Evolutionary conservation across 2,797 vertebrate species (phyloP), one percentile per base, ranked within the genome.

Genomic region (Lacerta agilis): DNA sequence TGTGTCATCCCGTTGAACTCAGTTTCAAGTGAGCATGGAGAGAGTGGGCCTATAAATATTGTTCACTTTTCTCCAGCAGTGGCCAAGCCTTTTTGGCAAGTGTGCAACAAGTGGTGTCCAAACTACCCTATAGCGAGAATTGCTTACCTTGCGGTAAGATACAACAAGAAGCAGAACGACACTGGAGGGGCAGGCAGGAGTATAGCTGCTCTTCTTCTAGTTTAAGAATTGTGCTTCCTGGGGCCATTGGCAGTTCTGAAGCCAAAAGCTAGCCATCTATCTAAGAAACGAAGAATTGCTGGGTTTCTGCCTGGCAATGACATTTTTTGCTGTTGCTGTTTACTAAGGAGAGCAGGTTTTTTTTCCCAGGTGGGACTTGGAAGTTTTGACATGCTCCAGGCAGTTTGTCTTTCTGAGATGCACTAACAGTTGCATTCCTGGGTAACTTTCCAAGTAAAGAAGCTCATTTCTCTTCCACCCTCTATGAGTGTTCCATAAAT

Each of bases 341-440:
- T 43, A 89, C 82, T 87, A 73, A 92, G 90, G 25, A 89, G n/a
- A 86, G 83, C 88, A 55, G 77, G 85, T 91, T 79, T 87, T 25
- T 79, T 87, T 25, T 55, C 86, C 3, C 49, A 49, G 89, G 17
- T 82, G 91, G 88, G 69, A 82, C 78, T 75, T 93, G 11, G 64
- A 66, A 89, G 87, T 92, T 94, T 81, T 91, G 92, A 78, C 66
- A 55, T 5, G 89, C 79, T 85, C 84, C 0, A 7, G 92, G 61
- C 2, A 0, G 77, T 92, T 92, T 92, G 58, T 83, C 88, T 89
- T 83, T 88, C 75, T 86, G 91, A 61, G n/a, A 91, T 0, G 58
- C 82, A 71, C 79, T 86, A 87, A 64, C n/a, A 20, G 75, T 79
- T 95, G 90, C 78, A 90, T 90, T 72, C 85, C 94, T 38, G 0